A percentile compares a stretch with the other conserved stretches of the same genome.
These are phyloP conservation scores for Spea bombifrons DNA, from an alignment of 2,113 vertebrate species.

Conservation along the genomic window DNA sequence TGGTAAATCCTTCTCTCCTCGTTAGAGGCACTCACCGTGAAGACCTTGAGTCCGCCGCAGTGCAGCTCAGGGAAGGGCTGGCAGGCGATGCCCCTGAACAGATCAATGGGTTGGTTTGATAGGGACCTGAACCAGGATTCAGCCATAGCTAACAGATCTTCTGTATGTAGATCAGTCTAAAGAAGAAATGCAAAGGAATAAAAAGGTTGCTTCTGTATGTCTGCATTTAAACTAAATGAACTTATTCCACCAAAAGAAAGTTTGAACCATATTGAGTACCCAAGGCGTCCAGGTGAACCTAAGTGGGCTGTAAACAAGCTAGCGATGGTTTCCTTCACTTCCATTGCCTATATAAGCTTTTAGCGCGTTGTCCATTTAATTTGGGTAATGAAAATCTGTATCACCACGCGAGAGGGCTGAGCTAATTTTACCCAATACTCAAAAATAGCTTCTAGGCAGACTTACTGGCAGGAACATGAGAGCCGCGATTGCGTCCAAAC, in stretches of 20 bases:
- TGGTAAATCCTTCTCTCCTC: too few relatives aligned
- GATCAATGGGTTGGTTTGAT: conserved; percentile 79
- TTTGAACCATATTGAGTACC: too few relatives aligned
- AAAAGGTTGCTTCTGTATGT: too few relatives aligned
- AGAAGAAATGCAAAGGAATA: background rate
- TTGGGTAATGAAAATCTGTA: too few relatives aligned
- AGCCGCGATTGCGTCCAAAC: conserved; percentile 82
- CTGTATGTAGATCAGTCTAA: conserved; percentile 88
- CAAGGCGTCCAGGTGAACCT: too few relatives aligned
- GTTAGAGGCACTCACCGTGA: conserved; percentile 71
- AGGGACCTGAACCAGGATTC: conserved; percentile 86
- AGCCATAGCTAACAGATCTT: conserved; percentile 85
- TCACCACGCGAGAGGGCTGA: too few relatives aligned
- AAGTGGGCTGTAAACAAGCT: too few relatives aligned
- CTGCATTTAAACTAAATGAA: background rate
- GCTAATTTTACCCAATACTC: too few relatives aligned
- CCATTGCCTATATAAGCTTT: too few relatives aligned
- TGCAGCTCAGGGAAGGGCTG: conserved; percentile 94
- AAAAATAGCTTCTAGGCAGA: conserved; percentile 10
- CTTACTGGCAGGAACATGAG: conserved; percentile 82
- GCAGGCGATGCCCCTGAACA: conserved; percentile 83
- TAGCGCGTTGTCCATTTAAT: too few relatives aligned
- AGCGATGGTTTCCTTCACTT: too few relatives aligned
- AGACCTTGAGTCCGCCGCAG: conserved; percentile 80
- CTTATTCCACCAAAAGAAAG: background rate